Percentiles rank a stretch among this genome's conserved stretches.
Evolutionary conservation across 2,888 invertebrate genomes (phyloP).

Genomic region (Anarsia innoxiella): DNA sequence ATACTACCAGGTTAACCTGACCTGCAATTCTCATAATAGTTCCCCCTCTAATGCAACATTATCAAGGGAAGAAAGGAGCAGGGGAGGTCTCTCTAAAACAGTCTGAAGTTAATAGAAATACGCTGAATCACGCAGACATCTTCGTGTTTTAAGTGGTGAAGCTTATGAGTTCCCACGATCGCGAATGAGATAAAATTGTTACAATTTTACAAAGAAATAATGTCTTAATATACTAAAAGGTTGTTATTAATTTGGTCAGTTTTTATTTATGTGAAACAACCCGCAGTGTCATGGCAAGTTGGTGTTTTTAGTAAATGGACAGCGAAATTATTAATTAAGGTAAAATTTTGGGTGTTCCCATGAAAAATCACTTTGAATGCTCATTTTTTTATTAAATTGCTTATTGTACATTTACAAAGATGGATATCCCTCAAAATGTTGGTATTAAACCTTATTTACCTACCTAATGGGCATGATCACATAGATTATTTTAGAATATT

Average conservation of each 20-base stretch:
- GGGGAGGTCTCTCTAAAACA: conserved; percentile 26
- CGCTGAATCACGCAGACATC: conserved; percentile 55
- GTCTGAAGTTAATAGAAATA: conserved; percentile 38
- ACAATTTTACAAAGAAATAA: conserved; percentile 23
- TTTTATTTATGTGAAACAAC: not conserved
- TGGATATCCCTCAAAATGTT: no score
- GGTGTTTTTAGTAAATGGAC: not conserved
- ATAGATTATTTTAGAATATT: no score
- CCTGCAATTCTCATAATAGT: conserved; percentile 16
- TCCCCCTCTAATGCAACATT: conserved; percentile 3
- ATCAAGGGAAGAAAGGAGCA: conserved; percentile 11
- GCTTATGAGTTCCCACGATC: conserved; percentile 62
- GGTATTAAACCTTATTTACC: no score
- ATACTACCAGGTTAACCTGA: conserved; percentile 34
- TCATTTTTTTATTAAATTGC: no score
- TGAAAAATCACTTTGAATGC: no score
- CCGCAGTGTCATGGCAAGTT: conserved; percentile 5
- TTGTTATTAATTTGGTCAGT: conserved; percentile 7
- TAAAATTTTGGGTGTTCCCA: no score
- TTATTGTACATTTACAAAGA: no score
- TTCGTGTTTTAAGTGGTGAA: conserved; percentile 46
- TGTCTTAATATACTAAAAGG: conserved; percentile 14
- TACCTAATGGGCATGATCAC: no score
- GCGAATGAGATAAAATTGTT: conserved; percentile 55
- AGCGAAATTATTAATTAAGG: no score